Conservation (phyloP, 2,888 invertebrate species). For the Hemaris fuciformis region DNA sequence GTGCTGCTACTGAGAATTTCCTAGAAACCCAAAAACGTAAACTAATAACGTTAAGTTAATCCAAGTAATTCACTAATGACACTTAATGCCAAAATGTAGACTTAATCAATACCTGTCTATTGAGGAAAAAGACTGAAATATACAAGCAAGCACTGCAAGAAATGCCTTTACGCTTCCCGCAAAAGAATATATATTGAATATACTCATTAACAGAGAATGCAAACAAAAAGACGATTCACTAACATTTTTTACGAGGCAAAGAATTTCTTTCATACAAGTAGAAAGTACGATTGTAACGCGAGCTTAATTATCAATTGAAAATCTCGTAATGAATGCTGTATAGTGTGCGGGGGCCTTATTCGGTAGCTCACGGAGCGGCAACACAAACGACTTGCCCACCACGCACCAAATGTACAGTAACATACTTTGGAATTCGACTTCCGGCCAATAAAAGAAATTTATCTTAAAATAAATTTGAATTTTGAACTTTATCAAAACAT, state of each 20-base stretch:
- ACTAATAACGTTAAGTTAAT: too few relatives aligned
- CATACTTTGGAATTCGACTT: slow-evolving; percentile 15
- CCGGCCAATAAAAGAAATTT: slow-evolving; percentile 19
- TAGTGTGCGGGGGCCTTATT: slow-evolving; percentile 32
- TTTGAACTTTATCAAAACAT: neutral
- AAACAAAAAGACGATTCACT: neutral
- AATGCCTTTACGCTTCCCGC: neutral
- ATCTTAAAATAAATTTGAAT: neutral
- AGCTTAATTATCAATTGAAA: slow-evolving; percentile 78
- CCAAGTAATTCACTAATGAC: too few relatives aligned
- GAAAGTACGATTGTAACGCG: slow-evolving; percentile 63
- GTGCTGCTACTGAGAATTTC: too few relatives aligned
- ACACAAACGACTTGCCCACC: slow-evolving; percentile 51
- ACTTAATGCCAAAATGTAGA: too few relatives aligned
- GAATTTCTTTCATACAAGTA: slow-evolving; percentile 54
- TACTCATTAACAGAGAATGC: neutral
- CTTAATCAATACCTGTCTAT: too few relatives aligned
- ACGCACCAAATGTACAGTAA: slow-evolving; percentile 26
- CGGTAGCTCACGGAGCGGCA: slow-evolving; percentile 64
- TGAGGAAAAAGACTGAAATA: neutral
- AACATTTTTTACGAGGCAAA: slow-evolving; percentile 28
- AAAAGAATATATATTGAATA: slow-evolving; percentile 12
- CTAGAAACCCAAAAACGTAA: too few relatives aligned
- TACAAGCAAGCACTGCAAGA: neutral
- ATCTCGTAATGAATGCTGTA: slow-evolving; percentile 67